A percentile compares a stretch with the other conserved stretches of the same genome.
These are phyloP conservation scores for Saiga tatarica DNA, from an alignment of 2,113 vertebrate genomes.

Conservation along the genomic window DNA sequence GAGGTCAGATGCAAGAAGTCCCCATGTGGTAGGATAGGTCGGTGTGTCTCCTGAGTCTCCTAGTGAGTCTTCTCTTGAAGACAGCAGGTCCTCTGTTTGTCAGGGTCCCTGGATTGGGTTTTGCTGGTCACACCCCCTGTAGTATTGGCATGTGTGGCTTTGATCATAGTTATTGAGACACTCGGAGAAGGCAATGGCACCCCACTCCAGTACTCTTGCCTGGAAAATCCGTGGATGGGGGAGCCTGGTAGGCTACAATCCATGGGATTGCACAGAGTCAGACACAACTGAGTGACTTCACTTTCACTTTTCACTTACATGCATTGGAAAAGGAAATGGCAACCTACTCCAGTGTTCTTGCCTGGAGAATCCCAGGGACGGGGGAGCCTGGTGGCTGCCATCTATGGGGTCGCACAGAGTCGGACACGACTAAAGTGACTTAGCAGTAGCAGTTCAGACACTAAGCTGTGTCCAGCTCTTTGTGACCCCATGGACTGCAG, in stretches of 20 bases:
- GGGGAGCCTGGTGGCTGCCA: no score
- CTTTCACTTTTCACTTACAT: no score
- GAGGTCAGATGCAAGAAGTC: neutral
- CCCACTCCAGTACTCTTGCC: no score
- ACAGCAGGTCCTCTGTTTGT: neutral
- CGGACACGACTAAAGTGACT: no score
- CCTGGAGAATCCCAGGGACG: no score
- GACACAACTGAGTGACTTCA: no score
- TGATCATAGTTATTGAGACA: neutral
- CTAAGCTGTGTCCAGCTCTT: neutral
- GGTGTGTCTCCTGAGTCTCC: neutral
- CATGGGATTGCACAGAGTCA: no score
- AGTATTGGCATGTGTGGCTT: neutral
- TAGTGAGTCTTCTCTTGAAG: neutral
- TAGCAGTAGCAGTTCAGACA: neutral
- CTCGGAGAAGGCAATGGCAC: neutral
- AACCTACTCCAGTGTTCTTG: no score
- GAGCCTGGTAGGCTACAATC: no score
- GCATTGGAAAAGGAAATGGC: no score
- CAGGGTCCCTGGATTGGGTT: neutral
- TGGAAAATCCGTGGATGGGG: no score
- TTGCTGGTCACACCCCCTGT: neutral
- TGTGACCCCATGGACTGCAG: neutral
- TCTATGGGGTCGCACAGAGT: no score
- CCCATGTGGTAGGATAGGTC: neutral